Evolutionary conservation across 2,888 invertebrate genomes (phyloP).

Genomic region (Dorcus hopei): DNA sequence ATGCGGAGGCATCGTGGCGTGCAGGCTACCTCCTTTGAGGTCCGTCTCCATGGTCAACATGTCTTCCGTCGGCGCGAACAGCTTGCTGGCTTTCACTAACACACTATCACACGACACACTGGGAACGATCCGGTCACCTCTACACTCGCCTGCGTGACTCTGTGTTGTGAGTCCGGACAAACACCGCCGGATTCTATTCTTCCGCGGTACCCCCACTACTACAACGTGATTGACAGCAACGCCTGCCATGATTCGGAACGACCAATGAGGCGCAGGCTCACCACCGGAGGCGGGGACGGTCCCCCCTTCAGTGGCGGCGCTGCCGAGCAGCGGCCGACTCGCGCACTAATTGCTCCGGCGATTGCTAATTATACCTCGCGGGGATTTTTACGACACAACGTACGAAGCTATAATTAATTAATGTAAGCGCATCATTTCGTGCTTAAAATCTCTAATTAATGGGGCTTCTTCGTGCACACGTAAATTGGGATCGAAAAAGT

Average conservation of each 20-base stretch:
- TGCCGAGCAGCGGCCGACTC: conserved; percentile 21
- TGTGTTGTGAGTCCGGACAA: conserved; percentile 40
- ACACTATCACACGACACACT: conserved; percentile 31
- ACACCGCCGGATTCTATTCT: conserved; percentile 34
- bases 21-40: conserved; percentile 83
- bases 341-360: conserved; percentile 30
- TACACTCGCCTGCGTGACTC: conserved; percentile 40
- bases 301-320: conserved; percentile 24
- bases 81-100: conserved; percentile 59
- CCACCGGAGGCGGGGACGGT: conserved; percentile 24
- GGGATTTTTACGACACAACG: conserved; percentile 48
- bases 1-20: conserved; percentile 83
- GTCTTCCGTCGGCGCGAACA: conserved; percentile 81
- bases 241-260: conserved; percentile 46
- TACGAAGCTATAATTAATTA: conserved; percentile 50
- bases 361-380: conserved; percentile 50
- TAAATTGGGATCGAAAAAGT: conserved; percentile 21
- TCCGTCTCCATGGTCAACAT: conserved; percentile 93
- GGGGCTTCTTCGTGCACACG: conserved; percentile 23
- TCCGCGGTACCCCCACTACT: conserved; percentile 35
- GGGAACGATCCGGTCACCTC: conserved; percentile 35
- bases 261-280: conserved; percentile 38
- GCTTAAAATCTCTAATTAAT: conserved; percentile 48
- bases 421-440: conserved; percentile 49
- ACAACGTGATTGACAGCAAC: conserved; percentile 44